Percentiles rank a stretch among this genome's conserved stretches.
These are phyloP conservation scores for Aphidius ervi DNA, from an alignment of 1,140 invertebrate species.

Conservation along the genomic window DNA sequence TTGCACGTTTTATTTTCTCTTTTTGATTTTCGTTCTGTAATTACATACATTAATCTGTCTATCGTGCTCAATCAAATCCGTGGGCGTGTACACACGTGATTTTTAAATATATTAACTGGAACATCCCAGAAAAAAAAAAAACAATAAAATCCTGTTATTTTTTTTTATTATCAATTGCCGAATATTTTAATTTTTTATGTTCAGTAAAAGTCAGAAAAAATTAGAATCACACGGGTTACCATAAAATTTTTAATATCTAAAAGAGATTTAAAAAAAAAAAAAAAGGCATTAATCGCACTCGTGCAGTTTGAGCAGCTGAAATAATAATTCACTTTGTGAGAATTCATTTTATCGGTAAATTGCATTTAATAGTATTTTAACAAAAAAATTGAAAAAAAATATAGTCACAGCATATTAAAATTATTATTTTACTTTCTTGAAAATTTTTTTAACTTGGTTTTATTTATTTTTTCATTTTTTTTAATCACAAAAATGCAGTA, in stretches of 20 bases:
- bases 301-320: slow-evolving; percentile 14
- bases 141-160: no score
- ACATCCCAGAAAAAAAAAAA: no score
- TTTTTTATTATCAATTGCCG: no score
- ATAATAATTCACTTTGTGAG: no score
- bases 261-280: slow-evolving; percentile 18
- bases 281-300: slow-evolving; percentile 16
- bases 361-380: slow-evolving; percentile 17
- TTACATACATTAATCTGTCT: no score
- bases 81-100: no score
- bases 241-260: slow-evolving; percentile 5
- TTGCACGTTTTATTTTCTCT: no score
- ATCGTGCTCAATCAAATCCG: no score
- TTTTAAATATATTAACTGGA: no score
- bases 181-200: no score
- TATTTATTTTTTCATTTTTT: slow-evolving; percentile 3
- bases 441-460: slow-evolving; percentile 6
- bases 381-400: background rate
- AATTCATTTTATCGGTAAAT: slow-evolving; percentile 24
- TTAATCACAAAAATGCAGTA: background rate
- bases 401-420: background rate
- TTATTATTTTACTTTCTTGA: slow-evolving; percentile 11
- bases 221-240: background rate
- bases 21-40: no score
- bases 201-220: background rate